A percentile compares a stretch with the other conserved stretches of the same genome.
These are phyloP conservation scores for Matsumyia berberina DNA, from an alignment of 2,888 invertebrate genomes.

Conservation along the genomic window DNA sequence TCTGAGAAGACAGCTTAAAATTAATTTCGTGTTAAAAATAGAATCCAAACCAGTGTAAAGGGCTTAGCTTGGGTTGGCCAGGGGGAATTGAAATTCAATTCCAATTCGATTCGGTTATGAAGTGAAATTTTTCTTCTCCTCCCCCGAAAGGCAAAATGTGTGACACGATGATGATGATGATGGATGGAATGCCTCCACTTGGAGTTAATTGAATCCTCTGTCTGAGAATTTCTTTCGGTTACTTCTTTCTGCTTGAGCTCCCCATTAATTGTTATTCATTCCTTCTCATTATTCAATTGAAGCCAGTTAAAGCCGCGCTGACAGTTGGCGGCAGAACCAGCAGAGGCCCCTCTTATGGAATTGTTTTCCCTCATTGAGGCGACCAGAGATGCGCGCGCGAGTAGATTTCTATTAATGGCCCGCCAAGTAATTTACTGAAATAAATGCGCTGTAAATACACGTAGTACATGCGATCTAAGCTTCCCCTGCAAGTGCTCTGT, in stretches of 20 bases:
- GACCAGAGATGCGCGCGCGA: conserved; percentile 47
- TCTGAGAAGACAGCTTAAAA: not conserved
- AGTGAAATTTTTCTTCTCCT: not conserved
- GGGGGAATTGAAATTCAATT: conserved; percentile 13
- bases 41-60: conserved; percentile 26
- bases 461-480: not conserved
- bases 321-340: no score
- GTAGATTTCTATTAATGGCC: conserved; percentile 68
- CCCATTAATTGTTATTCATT: conserved; percentile 72
- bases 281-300: conserved; percentile 74
- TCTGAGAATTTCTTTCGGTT: conserved; percentile 61
- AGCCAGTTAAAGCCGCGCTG: conserved; percentile 58
- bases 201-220: conserved; percentile 46
- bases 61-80: not conserved
- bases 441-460: conserved; percentile 55
- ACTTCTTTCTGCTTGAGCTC: not conserved
- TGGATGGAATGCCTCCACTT: conserved; percentile 32
- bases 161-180: conserved; percentile 16
- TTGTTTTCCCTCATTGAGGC: conserved; percentile 12
- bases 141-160: conserved; percentile 4
- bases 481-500: conserved; percentile 10
- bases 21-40: conserved; percentile 45
- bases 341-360: conserved; percentile 49
- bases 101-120: conserved; percentile 7
- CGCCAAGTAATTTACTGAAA: conserved; percentile 70